These are phyloP conservation scores for Rhyzopertha dominica DNA, from an alignment of 1,140 invertebrate species.

Conservation along the genomic window DNA sequence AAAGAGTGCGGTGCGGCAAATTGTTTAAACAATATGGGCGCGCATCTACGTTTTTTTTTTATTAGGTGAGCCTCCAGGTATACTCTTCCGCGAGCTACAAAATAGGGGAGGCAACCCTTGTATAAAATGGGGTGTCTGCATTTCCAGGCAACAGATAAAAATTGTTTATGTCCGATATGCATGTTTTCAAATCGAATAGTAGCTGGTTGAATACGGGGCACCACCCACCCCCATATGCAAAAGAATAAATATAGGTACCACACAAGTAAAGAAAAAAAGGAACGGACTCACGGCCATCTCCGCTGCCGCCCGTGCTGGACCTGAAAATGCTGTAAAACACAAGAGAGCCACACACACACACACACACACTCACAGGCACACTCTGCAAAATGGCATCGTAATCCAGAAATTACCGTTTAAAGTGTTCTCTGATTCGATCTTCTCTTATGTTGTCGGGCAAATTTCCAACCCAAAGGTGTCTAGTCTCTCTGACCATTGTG, in stretches of 20 bases:
- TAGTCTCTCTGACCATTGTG: conserved; percentile 99
- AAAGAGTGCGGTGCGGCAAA: conserved; percentile 8
- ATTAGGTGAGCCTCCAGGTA: neutral
- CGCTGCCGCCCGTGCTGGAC: too few species aligned
- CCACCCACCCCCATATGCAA: too few species aligned
- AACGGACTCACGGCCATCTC: conserved; percentile 14
- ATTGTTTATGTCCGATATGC: too few species aligned
- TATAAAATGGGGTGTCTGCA: too few species aligned
- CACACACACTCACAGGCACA: conserved; percentile 1
- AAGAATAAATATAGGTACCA: too few species aligned
- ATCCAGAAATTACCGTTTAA: conserved; percentile 96
- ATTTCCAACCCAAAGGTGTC: conserved; percentile 99
- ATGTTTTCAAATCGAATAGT: too few species aligned
- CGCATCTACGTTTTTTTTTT: neutral
- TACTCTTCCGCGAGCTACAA: conserved; percentile 1
- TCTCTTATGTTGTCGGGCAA: conserved; percentile 97
- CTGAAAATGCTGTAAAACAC: neutral
- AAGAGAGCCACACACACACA: neutral
- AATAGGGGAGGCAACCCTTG: conserved; percentile 1
- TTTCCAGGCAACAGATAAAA: too few species aligned
- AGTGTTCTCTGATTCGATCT: conserved; percentile 92
- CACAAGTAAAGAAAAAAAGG: too few species aligned
- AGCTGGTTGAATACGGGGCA: too few species aligned
- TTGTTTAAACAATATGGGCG: neutral
- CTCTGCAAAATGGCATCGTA: neutral